Conservation (phyloP, 2,888 invertebrate genomes). For the Drosophila pseudotakahashii region DNA sequence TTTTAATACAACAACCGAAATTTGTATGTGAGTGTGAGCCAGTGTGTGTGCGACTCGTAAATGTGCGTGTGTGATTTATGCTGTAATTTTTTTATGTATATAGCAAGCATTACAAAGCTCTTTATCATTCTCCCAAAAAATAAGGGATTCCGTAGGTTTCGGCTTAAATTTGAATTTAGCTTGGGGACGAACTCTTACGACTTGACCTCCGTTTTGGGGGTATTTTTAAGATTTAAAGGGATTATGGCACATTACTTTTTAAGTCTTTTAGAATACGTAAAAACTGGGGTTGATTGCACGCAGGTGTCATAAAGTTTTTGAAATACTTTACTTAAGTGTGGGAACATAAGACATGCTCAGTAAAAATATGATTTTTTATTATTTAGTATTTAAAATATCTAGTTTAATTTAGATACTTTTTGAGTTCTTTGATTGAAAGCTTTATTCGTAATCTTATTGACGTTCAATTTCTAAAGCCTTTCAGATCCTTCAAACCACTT, state of each 20-base stretch:
- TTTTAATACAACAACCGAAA: conserved; percentile 74
- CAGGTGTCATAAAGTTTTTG: not conserved
- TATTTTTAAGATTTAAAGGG: not conserved
- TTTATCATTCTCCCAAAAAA: conserved; percentile 52
- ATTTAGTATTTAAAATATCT: too few relatives aligned
- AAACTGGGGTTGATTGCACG: not conserved
- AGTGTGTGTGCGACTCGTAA: conserved; percentile 44
- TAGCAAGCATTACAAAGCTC: conserved; percentile 55
- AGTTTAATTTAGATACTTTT: too few relatives aligned
- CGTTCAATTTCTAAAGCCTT: not conserved
- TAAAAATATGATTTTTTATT: too few relatives aligned
- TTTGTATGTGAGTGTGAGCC: conserved; percentile 23
- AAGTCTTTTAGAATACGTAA: not conserved
- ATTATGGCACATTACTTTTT: conserved; percentile 15
- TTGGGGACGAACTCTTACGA: conserved; percentile 1
- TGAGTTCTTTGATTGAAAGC: too few relatives aligned
- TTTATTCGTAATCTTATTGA: too few relatives aligned
- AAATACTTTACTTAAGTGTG: not conserved
- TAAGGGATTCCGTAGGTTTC: not conserved
- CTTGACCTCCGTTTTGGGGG: conserved; percentile 14
- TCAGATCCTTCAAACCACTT: not conserved
- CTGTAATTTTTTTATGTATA: conserved; percentile 74
- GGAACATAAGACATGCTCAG: too few relatives aligned
- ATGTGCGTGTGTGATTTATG: conserved; percentile 67
- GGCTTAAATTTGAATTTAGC: conserved; percentile 18